Conservation (phyloP, 2,888 invertebrate species). For the Liopterus haemorrhoidalis region DNA sequence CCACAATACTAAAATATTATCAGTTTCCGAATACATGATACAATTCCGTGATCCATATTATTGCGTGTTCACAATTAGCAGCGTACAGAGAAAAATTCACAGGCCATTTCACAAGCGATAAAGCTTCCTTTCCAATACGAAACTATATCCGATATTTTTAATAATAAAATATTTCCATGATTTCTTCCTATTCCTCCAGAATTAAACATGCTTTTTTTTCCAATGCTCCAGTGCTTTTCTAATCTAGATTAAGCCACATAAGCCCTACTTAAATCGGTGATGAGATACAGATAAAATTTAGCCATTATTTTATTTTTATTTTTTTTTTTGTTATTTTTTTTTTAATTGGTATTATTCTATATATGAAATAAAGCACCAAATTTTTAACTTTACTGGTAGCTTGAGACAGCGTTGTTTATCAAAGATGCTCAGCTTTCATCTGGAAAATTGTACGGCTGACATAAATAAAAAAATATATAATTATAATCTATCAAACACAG, state of each 20-base stretch:
- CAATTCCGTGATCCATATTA: too few relatives aligned
- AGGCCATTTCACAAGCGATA: too few relatives aligned
- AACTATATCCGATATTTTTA: too few relatives aligned
- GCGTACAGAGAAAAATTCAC: too few relatives aligned
- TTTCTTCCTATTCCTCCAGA: too few relatives aligned
- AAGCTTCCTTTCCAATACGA: too few relatives aligned
- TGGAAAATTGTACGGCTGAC: constrained; percentile 17
- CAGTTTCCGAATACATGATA: too few relatives aligned
- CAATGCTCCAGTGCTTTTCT: constrained; percentile 21
- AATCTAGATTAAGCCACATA: constrained; percentile 24
- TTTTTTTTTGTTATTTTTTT: constrained; percentile 21
- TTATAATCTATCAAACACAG: constrained; percentile 7
- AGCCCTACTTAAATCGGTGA: constrained; percentile 24
- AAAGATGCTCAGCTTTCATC: constrained; percentile 12
- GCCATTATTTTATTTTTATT: constrained; percentile 23
- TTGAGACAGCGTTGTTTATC: constrained; percentile 18
- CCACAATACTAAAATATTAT: too few relatives aligned
- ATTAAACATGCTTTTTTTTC: constrained; percentile 18
- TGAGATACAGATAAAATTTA: constrained; percentile 23
- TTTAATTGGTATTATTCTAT: too few relatives aligned
- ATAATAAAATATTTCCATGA: too few relatives aligned
- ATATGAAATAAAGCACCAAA: constrained; percentile 24
- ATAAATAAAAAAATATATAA: constrained; percentile 2
- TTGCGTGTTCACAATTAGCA: too few relatives aligned
- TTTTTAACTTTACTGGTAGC: constrained; percentile 20